Conservation (phyloP, 2,113 vertebrate genomes). For the Natator depressus region DNA sequence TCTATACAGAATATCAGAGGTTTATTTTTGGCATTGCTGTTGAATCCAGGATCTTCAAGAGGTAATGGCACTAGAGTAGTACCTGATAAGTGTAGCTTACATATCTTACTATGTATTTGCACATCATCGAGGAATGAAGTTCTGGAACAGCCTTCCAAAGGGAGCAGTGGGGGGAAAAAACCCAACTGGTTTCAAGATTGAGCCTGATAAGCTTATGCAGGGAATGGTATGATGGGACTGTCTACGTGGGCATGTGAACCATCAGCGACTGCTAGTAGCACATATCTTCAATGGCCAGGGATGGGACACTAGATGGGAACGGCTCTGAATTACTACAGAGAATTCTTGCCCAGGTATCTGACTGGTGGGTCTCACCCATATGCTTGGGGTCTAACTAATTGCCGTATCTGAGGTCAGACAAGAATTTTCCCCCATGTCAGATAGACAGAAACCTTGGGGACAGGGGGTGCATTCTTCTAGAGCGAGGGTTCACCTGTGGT, state of each 20-base stretch:
- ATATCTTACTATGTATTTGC: too few species aligned
- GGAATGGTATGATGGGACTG: background rate
- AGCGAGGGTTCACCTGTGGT: background rate
- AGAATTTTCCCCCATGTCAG: background rate
- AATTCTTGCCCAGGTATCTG: background rate
- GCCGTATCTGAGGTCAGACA: background rate
- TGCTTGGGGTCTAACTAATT: background rate
- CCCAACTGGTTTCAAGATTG: background rate
- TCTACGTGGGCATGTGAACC: background rate
- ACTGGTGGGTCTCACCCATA: background rate
- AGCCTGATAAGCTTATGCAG: background rate
- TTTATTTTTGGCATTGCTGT: too few species aligned
- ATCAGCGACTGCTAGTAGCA: background rate
- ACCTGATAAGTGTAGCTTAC: too few species aligned
- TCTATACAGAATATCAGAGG: too few species aligned
- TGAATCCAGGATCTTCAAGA: too few species aligned
- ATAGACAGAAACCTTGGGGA: background rate
- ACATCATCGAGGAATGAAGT: background rate
- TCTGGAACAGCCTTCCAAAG: background rate
- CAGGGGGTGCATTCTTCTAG: background rate
- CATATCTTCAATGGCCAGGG: background rate
- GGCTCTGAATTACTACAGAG: background rate
- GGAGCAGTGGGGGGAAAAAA: background rate
- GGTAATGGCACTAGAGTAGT: too few species aligned
- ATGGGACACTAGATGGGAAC: background rate